Base-by-base conservation (phyloP, 2,888 invertebrate species). In the Acheta domesticus region DNA sequence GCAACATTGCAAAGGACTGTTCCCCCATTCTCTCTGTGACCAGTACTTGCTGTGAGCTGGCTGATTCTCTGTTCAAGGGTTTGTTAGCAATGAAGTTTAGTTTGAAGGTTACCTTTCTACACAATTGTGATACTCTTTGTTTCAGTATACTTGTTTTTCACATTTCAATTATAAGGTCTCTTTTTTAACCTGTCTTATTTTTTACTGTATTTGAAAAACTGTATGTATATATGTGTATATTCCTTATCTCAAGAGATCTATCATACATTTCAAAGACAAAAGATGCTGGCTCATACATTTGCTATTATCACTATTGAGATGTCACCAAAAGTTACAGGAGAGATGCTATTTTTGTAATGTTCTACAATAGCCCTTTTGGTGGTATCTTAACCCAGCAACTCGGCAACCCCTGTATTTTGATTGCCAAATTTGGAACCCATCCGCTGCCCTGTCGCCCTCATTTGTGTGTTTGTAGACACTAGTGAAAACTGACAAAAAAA, bases 341-440 rank as follows among this genome's bases (percentile, higher is more conserved):
- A 81, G 50, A 76, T 79, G 81, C 81, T 81, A 81, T 81, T 81
- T 81, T 81, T 81, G 79, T 81, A 81, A 78, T 76, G 81, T 81
- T 81, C 80, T 79, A 81, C 79, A 81, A 79, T 81, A 81, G 81
- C 81, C 78, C 81, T 81, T 81, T 79, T 81, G 81, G 79, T 81
- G 79, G 79, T 78, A 62, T 77, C 78, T 80, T 77, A 74, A 74
- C 78, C 48, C 62, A 74, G 75, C 62, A 78, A 73, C 75, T 48
- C 75, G 50, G 50, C 62, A 14, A 62, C 14, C n/a, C 62, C 62
- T 62, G 14, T 62, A 19, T 14, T 62, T 19, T 62, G n/a, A 62
- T 62, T 62, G 62, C 62, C 62, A 62, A 62, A 62, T n/a, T n/a
- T 62, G 62, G 62, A 62, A 14, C 62, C n/a, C 14, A 62, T 62